Base-by-base conservation (phyloP, 2,797 vertebrate species). In the Jordanella pulchra region DNA sequence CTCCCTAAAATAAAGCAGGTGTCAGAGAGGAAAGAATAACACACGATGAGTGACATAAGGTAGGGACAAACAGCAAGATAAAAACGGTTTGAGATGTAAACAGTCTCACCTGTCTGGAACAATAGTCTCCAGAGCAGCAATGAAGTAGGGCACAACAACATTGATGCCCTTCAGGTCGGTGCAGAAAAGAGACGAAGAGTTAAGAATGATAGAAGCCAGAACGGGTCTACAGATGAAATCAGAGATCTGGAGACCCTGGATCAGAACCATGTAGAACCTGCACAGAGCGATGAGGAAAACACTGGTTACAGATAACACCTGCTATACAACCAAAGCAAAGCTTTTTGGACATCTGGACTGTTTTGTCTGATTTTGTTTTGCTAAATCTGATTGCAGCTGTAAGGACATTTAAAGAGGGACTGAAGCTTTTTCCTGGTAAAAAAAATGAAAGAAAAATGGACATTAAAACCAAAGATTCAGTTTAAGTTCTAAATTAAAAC, bases 251-350 rank as follows among this genome's bases (percentile, higher is more conserved):
- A 99, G 96, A 90, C 97, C 97, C 93, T 99, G 97, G 94, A 98
- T 97, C 92, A 98, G 95, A 92, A 97, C 95, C 97, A 99, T 98
- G 94, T 99, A 98, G 95, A 98, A 99, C 93, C 97, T 99, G 89
- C 71, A 86, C 28, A 78, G 14, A 81, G 17, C 30, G 3, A 14
- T 30, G 47, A 39, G 32, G 10, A 28, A 67, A 32, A 45, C 15
- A 25, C 9, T 14, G 7, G 35, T 39, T 72, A 14, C 32, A 63
- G 18, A 21, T 7, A 2, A 23, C 6, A 48, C 39, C 39, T 25
- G 15, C 3, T 6, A 55, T 55, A 9, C 27, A 56, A 56, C 17
- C 2, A 7, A 17, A 15, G 54, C 27, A 56, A 56, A 56, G 15
- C 10, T 32, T 58, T 32, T 58, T 11, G 1, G 9, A 21, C 17